phyloP scores from a whole-genome alignment of 2,797 vertebrate species.

The Esox lucius region DNA sequence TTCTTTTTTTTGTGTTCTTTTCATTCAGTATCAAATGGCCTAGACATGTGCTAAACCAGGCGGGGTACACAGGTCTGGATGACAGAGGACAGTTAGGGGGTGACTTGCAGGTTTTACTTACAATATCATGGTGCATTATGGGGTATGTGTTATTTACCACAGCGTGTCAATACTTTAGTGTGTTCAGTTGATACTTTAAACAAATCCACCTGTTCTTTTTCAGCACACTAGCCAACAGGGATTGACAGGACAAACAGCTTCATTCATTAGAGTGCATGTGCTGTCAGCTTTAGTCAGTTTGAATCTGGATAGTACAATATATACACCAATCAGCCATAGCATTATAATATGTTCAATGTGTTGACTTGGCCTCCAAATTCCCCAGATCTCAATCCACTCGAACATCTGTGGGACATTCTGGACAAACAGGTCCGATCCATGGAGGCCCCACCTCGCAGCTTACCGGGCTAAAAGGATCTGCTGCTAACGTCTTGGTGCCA shows the following conservation, averaged over 20 bases:
- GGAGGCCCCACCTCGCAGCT: too few species aligned
- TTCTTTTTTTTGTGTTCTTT: constrained; percentile 7
- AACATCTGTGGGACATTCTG: too few species aligned
- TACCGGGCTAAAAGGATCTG: too few species aligned
- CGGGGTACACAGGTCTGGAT: not conserved
- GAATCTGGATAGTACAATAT: not conserved
- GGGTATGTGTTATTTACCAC: not conserved
- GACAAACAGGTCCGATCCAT: too few species aligned
- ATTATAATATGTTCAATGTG: too few species aligned
- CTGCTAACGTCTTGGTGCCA: too few species aligned
- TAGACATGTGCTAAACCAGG: not conserved
- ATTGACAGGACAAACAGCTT: constrained; percentile 1
- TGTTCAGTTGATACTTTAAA: not conserved
- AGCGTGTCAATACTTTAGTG: not conserved
- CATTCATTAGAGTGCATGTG: constrained; percentile 5
- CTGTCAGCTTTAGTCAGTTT: not conserved
- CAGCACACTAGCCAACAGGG: not conserved
- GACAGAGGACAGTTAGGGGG: not conserved
- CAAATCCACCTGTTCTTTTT: not conserved
- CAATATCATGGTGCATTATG: not conserved
- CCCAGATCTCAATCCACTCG: too few species aligned
- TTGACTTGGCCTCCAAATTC: too few species aligned
- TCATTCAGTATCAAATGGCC: not conserved
- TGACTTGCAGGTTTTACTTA: not conserved
- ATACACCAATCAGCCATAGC: too few species aligned